A percentile compares a stretch with the other conserved stretches of the same genome.
phyloP scores from a whole-genome alignment of 2,888 invertebrate species.

The Tetragnatha montana region DNA sequence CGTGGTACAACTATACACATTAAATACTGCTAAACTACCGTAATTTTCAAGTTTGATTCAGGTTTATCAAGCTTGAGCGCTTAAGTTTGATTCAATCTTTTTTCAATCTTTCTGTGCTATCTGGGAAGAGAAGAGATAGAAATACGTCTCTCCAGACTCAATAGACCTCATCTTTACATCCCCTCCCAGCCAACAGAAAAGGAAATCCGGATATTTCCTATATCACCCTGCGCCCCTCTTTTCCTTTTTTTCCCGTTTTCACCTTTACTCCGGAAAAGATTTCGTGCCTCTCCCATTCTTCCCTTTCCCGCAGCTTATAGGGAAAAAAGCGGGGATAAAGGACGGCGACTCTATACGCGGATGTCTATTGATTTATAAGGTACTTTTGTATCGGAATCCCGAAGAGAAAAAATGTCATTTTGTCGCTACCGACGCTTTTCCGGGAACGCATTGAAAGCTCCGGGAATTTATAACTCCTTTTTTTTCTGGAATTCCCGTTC shows the following conservation, averaged over 20 bases:
- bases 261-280: constrained; percentile 58
- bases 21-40: too few relatives aligned
- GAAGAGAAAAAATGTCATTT: constrained; percentile 64
- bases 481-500: constrained; percentile 1
- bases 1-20: too few relatives aligned
- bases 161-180: constrained; percentile 44
- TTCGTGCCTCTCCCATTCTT: constrained; percentile 19
- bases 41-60: too few relatives aligned
- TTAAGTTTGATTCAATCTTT: too few relatives aligned
- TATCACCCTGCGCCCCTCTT: constrained; percentile 57
- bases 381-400: constrained; percentile 53
- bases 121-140: constrained; percentile 10
- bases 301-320: constrained; percentile 45
- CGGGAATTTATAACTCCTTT: constrained; percentile 65
- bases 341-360: constrained; percentile 61
- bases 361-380: constrained; percentile 71
- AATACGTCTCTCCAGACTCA: constrained; percentile 53
- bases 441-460: constrained; percentile 52
- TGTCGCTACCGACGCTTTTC: constrained; percentile 67
- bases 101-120: too few relatives aligned
- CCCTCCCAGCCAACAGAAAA: constrained; percentile 13
- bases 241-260: constrained; percentile 52
- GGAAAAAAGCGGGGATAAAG: constrained; percentile 43
- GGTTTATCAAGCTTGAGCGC: too few relatives aligned
- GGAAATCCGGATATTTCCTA: constrained; percentile 45